Conservation (phyloP, 2,797 vertebrate species). For the Paedocypris micromegethes region DNA sequence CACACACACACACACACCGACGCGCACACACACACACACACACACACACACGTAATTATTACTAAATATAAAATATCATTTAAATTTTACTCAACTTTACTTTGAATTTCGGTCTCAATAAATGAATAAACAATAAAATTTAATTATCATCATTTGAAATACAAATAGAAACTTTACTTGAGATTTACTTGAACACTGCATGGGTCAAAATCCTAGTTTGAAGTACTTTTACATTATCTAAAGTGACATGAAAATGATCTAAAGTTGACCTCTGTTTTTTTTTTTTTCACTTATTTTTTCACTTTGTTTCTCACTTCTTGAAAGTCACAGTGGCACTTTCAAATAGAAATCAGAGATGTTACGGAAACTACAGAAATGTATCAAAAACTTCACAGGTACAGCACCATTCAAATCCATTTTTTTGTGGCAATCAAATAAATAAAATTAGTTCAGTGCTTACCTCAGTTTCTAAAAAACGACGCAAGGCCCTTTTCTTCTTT, state of each 20-base stretch:
- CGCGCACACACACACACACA: conserved; percentile 6
- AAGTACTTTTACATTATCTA: conserved; percentile 6
- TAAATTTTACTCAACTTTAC: no score
- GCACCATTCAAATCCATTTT: background rate
- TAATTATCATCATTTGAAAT: no score
- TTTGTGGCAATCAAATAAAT: no score
- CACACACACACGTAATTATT: background rate
- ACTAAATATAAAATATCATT: background rate
- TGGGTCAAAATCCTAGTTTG: background rate
- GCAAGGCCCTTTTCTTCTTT: conserved; percentile 91
- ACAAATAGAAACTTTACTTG: no score
- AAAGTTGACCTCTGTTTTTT: background rate
- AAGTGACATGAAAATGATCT: background rate
- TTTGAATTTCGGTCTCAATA: no score
- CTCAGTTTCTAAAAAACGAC: conserved; percentile 94
- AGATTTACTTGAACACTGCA: no score
- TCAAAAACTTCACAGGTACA: no score
- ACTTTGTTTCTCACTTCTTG: conserved; percentile 27
- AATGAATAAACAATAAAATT: no score
- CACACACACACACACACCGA: conserved; percentile 3
- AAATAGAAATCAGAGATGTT: conserved; percentile 29
- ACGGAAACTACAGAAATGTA: background rate
- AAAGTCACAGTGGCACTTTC: conserved; percentile 26
- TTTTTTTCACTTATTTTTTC: conserved; percentile 24
- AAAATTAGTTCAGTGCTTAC: conserved; percentile 57